Evolutionary conservation across 2,888 invertebrate species (phyloP), one percentile per base, ranked within the genome.

Genomic region (Euclidia mi): DNA sequence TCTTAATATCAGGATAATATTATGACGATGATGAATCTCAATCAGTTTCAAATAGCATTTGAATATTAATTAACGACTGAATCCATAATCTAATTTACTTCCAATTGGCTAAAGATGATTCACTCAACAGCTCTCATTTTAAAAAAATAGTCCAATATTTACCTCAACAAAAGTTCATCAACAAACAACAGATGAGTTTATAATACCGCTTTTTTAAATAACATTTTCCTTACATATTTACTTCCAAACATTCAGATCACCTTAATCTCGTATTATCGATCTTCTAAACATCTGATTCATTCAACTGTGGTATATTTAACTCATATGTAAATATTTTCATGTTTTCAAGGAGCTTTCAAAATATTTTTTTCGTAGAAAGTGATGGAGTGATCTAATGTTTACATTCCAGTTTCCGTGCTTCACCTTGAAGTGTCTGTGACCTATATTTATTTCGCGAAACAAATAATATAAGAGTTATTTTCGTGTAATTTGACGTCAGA

Each of bases 401-500:
- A 48, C 51, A 52, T 43, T 40, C 38, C 56, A 47, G 37, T 38
- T 62, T 45, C 38, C 41, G 48, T 48, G 37, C 59, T 60, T 70
- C 55, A 71, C 73, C 73, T 75, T 73, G 65, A 43, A 42, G 46
- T 18, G 49, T 51, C 48, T 64, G 68, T 61, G 72, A 75, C 72
- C 75, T 57, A 64, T 75, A 56, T 71, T 43, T 49, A 48, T 58
- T 73, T 73, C 40, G 61, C 70, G 64, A 65, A 63, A 63, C 48
- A 63, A 51, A 48, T 57, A 59, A 65, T 56, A 65, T 56, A 68
- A 69, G 64, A 56, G 56, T 14, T 62, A 73, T 65, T 70, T 63
- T 57, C 29, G 29, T 41, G 42, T 49, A 40, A 41, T 40, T 45
- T 73, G 73, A 70, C 63, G 73, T 73, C 73, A 71, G 41, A 43